Evolutionary conservation across 2,113 vertebrate genomes (phyloP), one percentile per base, ranked within the genome.

Genomic region (Ictalurus punctatus): DNA sequence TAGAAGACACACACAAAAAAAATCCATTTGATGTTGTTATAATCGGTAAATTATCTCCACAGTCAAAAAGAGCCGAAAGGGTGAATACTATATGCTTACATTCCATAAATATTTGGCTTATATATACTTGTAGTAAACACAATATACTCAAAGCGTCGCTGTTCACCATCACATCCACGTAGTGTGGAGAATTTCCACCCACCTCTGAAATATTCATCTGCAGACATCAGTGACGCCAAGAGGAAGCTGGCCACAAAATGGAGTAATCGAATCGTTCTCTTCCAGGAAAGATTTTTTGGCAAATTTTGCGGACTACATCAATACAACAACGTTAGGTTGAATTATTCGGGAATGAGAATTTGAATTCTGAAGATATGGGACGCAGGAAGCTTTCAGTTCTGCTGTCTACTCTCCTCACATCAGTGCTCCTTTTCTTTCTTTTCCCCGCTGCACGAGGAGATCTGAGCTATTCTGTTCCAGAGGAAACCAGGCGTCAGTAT

Each of bases 381-480:
- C 37, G 37, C 6, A 80, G 12, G 44, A 19, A 52, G 59, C 84
- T 61, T 27, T 61, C 56, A 37, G n/a, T 61, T 37, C 30, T 37
- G 30, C 2, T 23, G 79, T 88, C 54, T 61, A 23, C 40, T 76
- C 67, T 78, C 92, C 44, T 79, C 76, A 58, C 92, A 48, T 48
- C 48, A 3, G 10, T 91, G n/a, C 5, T 91, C 0, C 0, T 90
- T 10, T 71, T 89, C 7, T 25, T 90, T 52, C 30, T 94, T 48
- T 16, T 86, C 17, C 25, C 19, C n/a, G 14, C 37, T 71, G 71
- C 83, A n/a, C 27, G 76, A 52, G 90, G 54, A 61, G 91, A 92
- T 80, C 8, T 92, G 14, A 91, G 21, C 76, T 92, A 90, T 83
- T 78, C 87, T 19, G 40, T 92, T 71, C 88, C 89, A 8, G 92